Evolutionary conservation across 2,113 vertebrate genomes (phyloP), one percentile per base, ranked within the genome.

Genomic region (Larimichthys crocea): DNA sequence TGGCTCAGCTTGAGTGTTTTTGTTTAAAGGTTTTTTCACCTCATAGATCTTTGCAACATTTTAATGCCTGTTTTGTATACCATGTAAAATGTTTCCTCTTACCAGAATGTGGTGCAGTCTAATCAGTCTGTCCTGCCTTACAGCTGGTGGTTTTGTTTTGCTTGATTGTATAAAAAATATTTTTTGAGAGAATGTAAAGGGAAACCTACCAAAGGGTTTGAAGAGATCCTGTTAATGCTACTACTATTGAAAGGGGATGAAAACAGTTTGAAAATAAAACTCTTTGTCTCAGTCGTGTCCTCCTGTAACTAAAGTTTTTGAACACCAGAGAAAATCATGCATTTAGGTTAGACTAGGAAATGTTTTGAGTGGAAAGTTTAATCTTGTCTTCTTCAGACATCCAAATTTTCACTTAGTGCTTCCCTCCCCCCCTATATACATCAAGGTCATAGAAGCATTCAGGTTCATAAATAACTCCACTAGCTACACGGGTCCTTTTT

Each of bases 261-360:
- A 64, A 48, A 64, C 16, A 3, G 8, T 61, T 68, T 56, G 11
- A 59, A 73, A 77, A 77, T 73, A 66, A 83, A 73, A 26, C 53
- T 16, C 4, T 29, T 22, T 42, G 9, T 62, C 50, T 64, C 6
- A 44, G 5, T 20, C n/a, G 35, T 55, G 16, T 53, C 46, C 19
- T 77, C 8, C 2, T 72, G 29, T 46, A 7, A n/a, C n/a, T n/a
- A n/a, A n/a, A 14, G 1, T 2, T 63, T 9, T 70, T 76, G 40
- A 62, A 49, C 73, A 63, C 24, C 11, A 55, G 22, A 14, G 26
- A 46, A 14, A 42, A n/a, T 10, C 9, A 5, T 48, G 9, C 42
- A 14, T 5, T 26, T 29, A 3, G 15, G 52, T 55, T 16, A 44
- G 8, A 55, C 16, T 1, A 3, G 7, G 1, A 22, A 69, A 69